phyloP scores from a whole-genome alignment of 2,888 invertebrate species.

The Ceraclea dissimilis region DNA sequence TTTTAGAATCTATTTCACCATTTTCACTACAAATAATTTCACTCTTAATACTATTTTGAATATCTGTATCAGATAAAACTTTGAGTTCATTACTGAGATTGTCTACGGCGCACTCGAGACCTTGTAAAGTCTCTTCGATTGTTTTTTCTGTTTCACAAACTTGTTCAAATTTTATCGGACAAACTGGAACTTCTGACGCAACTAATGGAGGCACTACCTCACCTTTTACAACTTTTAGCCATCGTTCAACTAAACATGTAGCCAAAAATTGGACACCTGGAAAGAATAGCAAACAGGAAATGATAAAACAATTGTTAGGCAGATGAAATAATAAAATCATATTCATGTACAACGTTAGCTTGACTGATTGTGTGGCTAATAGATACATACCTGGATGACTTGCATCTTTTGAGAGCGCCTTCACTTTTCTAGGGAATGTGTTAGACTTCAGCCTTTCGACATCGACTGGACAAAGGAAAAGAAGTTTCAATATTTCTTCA shows the following conservation, averaged over 20 bases:
- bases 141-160: background rate
- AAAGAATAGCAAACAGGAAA: slow-evolving; percentile 31
- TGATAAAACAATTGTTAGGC: slow-evolving; percentile 2
- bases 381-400: slow-evolving; percentile 63
- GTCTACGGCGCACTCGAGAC: slow-evolving; percentile 3
- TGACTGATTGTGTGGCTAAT: background rate
- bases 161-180: background rate
- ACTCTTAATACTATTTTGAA: slow-evolving; percentile 1
- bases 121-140: background rate
- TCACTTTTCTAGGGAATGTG: slow-evolving; percentile 86
- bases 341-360: too few species aligned
- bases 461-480: slow-evolving; percentile 82
- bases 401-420: slow-evolving; percentile 75
- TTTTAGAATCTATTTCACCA: slow-evolving; percentile 41
- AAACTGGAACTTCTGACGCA: slow-evolving; percentile 35
- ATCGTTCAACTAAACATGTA: slow-evolving; percentile 76
- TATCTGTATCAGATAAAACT: background rate
- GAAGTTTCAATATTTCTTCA: slow-evolving; percentile 75
- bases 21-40: slow-evolving; percentile 28
- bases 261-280: slow-evolving; percentile 72
- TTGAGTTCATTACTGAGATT: slow-evolving; percentile 1
- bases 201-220: slow-evolving; percentile 49
- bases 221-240: slow-evolving; percentile 83
- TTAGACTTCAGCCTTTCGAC: slow-evolving; percentile 86
- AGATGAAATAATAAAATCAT: too few species aligned